Base-by-base conservation (phyloP, 35 echinoderm and acorn worm genomes). In the Stichopus chloronotus region DNA sequence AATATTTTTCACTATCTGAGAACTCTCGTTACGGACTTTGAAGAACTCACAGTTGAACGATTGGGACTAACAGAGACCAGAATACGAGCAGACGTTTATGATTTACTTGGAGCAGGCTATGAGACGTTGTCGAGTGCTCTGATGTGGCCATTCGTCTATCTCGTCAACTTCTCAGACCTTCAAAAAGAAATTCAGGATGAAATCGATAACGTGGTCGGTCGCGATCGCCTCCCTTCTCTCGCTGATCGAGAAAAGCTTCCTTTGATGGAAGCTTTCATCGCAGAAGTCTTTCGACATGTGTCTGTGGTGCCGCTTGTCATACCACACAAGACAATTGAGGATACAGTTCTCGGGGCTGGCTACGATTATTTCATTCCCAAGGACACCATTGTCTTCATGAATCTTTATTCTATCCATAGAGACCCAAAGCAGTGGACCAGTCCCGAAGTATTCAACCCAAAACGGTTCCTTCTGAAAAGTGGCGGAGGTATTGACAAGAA, bases 361-460 rank as follows among this genome's bases (percentile, higher is more conserved):
- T 83, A 55, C 24, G 59, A 88, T 55, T 98, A 92, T 43, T 97
- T 91, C 85, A 94, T 96, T 79, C 94, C 94, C 11, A 95, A 98
- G 58, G 94, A 94, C 55, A 98, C 96, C 4, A 91, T 96, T 19
- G 92, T 98, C 8, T 96, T 96, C 63, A 85, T 93, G 23, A 98
- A 95, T 57, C 83, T 98, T 13, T 90, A 95, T 63, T 98, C 96
- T 6, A 87, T 93, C 23, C 77, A 94, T 57, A 79, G 91, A 30
- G 96, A 98, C 60, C 76, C 74, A 52, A 60, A 72, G 5, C 79
- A n/a, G 19, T 96, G 92, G 94, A 65, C 79, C 4, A 81, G 96
- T 25, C 96, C 96, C 16, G 68, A 92, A 57, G 43, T 13, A 20
- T 98, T 98, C 78, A 65, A 92, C 56, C 94, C 96, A 6, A 81